Base-by-base conservation (phyloP, 2,113 vertebrate species). In the Halcyon malimbica region DNA sequence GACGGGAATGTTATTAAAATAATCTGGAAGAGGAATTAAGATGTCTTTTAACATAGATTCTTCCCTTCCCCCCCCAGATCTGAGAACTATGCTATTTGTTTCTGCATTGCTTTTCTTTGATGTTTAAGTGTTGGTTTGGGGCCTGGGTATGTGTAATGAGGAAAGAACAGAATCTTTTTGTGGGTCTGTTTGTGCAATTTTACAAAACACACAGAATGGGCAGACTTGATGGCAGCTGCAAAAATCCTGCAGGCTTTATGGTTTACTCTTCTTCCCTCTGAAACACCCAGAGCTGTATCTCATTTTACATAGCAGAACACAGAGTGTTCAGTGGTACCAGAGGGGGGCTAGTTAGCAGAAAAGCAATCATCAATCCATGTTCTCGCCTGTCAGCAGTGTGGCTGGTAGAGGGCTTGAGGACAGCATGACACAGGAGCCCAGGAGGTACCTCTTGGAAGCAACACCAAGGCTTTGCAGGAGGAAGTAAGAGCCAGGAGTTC, bases 391-490 rank as follows among this genome's bases (percentile, higher is more conserved):
- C 28, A 60, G n/a, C 1, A 2, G 2, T 54, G 67, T 56, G 50
- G 33, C 62, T 83, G 46, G 18, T 57, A 62, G 41, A 65, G 44
- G n/a, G 41, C n/a, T 56, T 5, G 4, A 26, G 28, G 31, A 21
- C 54, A 50, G 23, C 1, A 3, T 0, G 3, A 11, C 16, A 11
- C 23, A 16, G 42, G 16, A 75, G 35, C 21, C 15, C 39, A 11
- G 53, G 35, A 41, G 33, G 29, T 24, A 11, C 48, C 17, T n/a
- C 18, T 41, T 53, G 28, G 42, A 25, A 76, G 77, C 16, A 80
- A 57, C 42, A 57, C 16, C 26, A 68, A 76, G 33, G 11, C 19
- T 83, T 75, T 67, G 46, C 41, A 44, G 63, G 24, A 76, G 67
- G 46, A 67, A 4, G 13, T 16, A 71, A 13, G 19, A 83, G 3